These are phyloP conservation scores for Prietella phreatophila DNA, from an alignment of 2,113 vertebrate species.

Conservation along the genomic window DNA sequence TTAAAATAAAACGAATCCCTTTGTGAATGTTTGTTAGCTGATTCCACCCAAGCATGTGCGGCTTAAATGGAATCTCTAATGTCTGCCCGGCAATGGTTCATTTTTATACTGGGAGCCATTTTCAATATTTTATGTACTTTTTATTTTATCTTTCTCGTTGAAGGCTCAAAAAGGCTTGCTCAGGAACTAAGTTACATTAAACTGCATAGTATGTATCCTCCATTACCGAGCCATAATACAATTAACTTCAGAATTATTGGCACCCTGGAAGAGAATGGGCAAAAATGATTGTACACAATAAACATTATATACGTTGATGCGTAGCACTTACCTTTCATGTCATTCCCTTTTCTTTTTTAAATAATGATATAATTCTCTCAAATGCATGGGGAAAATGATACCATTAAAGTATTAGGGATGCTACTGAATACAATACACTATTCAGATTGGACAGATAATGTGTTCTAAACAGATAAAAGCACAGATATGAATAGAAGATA, in stretches of 20 bases:
- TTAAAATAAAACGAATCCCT: constrained; percentile 47
- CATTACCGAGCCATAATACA: background rate
- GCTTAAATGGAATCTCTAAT: constrained; percentile 42
- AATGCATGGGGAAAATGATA: background rate
- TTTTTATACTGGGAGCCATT: constrained; percentile 35
- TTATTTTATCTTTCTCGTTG: constrained; percentile 3
- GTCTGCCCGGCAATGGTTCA: constrained; percentile 16
- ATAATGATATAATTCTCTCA: background rate
- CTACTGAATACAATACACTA: background rate
- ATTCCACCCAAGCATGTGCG: constrained; percentile 39
- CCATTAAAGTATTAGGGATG: background rate
- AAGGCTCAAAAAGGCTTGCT: background rate
- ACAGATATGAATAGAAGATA: background rate
- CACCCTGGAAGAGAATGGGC: background rate
- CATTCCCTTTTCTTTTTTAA: background rate
- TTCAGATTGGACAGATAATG: background rate
- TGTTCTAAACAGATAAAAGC: background rate
- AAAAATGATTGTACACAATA: too few relatives aligned
- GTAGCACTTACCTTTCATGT: background rate
- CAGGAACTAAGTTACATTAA: constrained; percentile 25
- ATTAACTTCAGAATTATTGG: background rate
- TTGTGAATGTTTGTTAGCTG: constrained; percentile 48
- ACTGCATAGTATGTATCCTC: constrained; percentile 5
- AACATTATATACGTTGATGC: background rate
- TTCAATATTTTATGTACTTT: constrained; percentile 5